Conservation (phyloP, 2,113 vertebrate species). For the Strix aluco region DNA sequence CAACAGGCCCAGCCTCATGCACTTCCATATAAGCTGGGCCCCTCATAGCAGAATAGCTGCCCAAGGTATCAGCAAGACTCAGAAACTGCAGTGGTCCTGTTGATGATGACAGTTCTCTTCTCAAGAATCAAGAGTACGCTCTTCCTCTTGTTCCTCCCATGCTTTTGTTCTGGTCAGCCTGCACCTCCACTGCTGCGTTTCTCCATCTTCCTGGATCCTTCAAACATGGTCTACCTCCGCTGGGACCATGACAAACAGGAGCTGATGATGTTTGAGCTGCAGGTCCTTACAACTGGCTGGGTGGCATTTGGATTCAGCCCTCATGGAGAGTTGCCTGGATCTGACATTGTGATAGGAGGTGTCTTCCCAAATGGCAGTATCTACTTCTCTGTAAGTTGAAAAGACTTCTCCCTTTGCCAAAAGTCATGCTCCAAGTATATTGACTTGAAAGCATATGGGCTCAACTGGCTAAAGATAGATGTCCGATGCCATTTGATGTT, state of each 20-base stretch:
- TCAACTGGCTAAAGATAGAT: background rate
- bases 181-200: constrained; percentile 51
- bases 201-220: constrained; percentile 71
- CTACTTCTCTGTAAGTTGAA: constrained; percentile 78
- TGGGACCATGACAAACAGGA: constrained; percentile 76
- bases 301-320: constrained; percentile 78
- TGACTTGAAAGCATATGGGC: background rate
- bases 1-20: background rate
- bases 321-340: constrained; percentile 60
- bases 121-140: background rate
- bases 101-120: background rate
- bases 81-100: background rate
- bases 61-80: background rate
- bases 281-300: constrained; percentile 76
- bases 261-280: constrained; percentile 74
- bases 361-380: constrained; percentile 50
- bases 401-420: background rate
- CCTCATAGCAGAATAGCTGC: background rate
- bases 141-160: background rate
- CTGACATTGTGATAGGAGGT: constrained; percentile 78
- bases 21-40: constrained; percentile 15
- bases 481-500: background rate
- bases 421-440: background rate
- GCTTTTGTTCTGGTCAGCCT: background rate
- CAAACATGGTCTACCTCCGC: constrained; percentile 42